Evolutionary conservation across 2,797 vertebrate species (phyloP), one percentile per base, ranked within the genome.

Genomic region (Myotis vivesi): DNA sequence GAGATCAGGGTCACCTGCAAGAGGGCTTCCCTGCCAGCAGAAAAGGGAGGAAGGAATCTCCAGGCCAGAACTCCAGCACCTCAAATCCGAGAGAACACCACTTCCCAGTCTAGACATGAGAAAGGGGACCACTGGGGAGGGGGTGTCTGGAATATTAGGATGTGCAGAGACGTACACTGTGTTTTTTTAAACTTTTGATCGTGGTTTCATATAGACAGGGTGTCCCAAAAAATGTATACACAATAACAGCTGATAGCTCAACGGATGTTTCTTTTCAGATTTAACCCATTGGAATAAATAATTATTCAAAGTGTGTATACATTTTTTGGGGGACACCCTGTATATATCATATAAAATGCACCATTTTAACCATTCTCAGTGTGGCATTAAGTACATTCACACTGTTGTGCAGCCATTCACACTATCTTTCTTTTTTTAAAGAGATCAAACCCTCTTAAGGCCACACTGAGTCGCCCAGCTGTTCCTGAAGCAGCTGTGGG

Each of bases 401-500:
- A 38, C 1, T 0, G 0, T 10, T n/a, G 8, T 13, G 33, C 4
- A 22, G 38, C 33, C 64, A 41, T 13, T 80, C n/a, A 86, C n/a
- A 38, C 28, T 17, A 49, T 9, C 11, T 38, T 73, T 49, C n/a
- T 30, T 87, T 75, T 82, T 28, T 28, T 20, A 73, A 90, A 71
- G 88, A 79, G 73, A n/a, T 30, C 25, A 19, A 19, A 33, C 33
- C 77, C 71, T 41, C 20, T n/a, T 57, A 94, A 46, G 62, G 23
- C 23, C 2, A 20, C 9, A 2, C 12, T 17, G 15, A 2, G 6
- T 76, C 10, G 41, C 22, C 2, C 6, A 19, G 8, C 23, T 17
- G 16, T 19, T 87, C 49, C 17, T 38, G 17, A 0, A 33, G 85
- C 22, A 13, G 38, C 1, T 23, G 49, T 3, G 68, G 49, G 16